Base-by-base conservation (phyloP, 2,113 vertebrate genomes). In the Clarias macrocephalus region DNA sequence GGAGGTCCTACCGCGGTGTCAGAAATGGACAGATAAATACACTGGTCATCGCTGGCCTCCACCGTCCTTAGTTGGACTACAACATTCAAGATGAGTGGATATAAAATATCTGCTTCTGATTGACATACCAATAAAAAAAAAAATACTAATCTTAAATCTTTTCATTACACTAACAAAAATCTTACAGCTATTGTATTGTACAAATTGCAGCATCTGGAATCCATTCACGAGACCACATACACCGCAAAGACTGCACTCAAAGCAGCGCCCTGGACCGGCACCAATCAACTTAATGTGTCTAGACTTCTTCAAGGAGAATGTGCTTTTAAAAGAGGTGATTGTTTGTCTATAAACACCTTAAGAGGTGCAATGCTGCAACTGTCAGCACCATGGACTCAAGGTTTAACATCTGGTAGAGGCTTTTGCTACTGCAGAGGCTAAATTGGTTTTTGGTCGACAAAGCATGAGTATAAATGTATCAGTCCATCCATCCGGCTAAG, bases 291-390 rank as follows among this genome's bases (percentile, higher is more conserved):
- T 70, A 84, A 54, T 84, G 63, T 57, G 16, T 37, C 56, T 30
- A 30, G 72, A 62, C 72, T 66, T 86, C 52, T 52, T 59, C n/a
- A 83, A 75, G 65, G 42, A 81, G 59, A 48, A 42, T 83, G 13
- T 80, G 73, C 33, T 63, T 85, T 85, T 82, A 84, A 79, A 63
- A 33, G 5, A 19, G 62, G 57, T 66, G n/a, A 79, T 68, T 82
- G 76, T 60, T 82, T 82, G 37, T 21, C 66, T 66, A 48, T 28
- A 42, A 80, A 70, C 65, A 56, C 54, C 77, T 70, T 48, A 37
- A 60, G 76, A 68, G 82, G 60, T 62, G 68, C 63, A 48, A 76
- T 37, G 16, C 83, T 77, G 85, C 88, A 89, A 85, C 83, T 87
- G 86, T 70, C 28, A 56, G 30, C 54, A 42, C 33, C n/a, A 30